Base-by-base conservation (phyloP, 2,888 invertebrate species). In the Brachyopa scutellaris region DNA sequence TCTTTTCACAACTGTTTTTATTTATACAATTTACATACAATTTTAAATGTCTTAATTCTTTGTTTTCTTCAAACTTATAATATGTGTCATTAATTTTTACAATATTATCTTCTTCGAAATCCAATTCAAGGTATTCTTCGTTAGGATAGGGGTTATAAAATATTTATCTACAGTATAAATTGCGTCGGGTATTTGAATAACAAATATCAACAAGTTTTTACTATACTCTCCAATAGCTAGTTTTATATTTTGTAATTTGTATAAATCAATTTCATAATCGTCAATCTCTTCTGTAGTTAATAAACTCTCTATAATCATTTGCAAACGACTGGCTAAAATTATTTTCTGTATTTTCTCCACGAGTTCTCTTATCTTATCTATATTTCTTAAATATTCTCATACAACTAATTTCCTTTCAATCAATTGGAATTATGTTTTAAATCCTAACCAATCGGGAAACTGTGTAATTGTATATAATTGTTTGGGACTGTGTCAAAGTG, bases 301-400 rank as follows among this genome's bases (percentile, higher is more conserved):
- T 11, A 59, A 17, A 42, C 59, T 59, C 31, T 40, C 26, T 31
- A 17, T n/a, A 19, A 42, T 59, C 19, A 59, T 45, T 45, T 59
- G 59, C 15, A 45, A 23, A 31, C 51, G 29, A 51, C 51, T 51
- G 33, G 11, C 17, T 8, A 45, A 13, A n/a, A 61, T 17, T 51
- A 51, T 51, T n/a, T 51, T 13, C 9, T 51, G 51, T 17, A 51
- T 29, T 31, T 51, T 51, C 31, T 51, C 31, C 29, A 51, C 31
- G n/a, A 51, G 29, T 51, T 51, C 31, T 51, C 31, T 31, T 51
- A 29, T 51, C n/a, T 15, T 17, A 13, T 51, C 51, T 51, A 51
- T 1, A 31, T 17, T 51, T 51, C 49, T 49, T 15, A n/a, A 17
- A 5, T 17, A 51, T 17, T 51, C 51, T 51, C 13, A 2, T n/a